Percentiles rank a stretch among this genome's conserved stretches.
phyloP scores from a whole-genome alignment of 1,140 invertebrate genomes.

The Heliconius melpomene region DNA sequence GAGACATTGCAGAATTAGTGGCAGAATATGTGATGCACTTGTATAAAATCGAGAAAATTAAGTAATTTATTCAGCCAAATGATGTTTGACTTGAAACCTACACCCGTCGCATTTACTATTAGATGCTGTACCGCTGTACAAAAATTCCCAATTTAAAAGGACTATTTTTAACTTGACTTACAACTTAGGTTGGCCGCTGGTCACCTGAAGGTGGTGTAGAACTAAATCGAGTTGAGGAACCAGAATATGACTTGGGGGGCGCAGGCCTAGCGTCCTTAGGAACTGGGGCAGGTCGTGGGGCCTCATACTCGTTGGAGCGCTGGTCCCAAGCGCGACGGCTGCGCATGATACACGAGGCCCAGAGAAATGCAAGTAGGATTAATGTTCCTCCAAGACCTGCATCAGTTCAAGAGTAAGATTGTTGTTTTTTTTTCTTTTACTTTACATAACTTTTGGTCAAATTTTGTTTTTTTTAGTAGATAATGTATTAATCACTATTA shows the following conservation, averaged over 20 bases:
- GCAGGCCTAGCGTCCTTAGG: conserved; percentile 21
- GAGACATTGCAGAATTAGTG: too few species aligned
- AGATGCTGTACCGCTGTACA: not conserved
- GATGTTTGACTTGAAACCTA: too few species aligned
- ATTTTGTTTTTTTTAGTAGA: too few species aligned
- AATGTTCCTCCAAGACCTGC: conserved; percentile 17
- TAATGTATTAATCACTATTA: too few species aligned
- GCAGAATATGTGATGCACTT: too few species aligned
- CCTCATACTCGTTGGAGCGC: conserved; percentile 68
- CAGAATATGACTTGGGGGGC: conserved; percentile 42
- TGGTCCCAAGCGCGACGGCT: conserved; percentile 71
- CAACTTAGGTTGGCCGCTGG: conserved; percentile 64
- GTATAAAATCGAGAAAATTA: too few species aligned
- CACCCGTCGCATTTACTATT: too few species aligned
- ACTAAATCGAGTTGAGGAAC: conserved; percentile 39
- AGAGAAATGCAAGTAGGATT: conserved; percentile 50
- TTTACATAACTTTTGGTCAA: too few species aligned
- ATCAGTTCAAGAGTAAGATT: not conserved
- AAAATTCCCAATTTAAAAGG: too few species aligned
- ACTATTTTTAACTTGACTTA: too few species aligned
- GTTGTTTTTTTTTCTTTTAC: not conserved
- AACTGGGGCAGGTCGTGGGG: conserved; percentile 44
- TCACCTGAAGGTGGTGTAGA: conserved; percentile 68
- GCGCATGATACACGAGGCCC: conserved; percentile 72
- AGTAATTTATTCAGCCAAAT: too few species aligned